phyloP scores from a whole-genome alignment of 2,797 vertebrate genomes.

The Potorous gilbertii region DNA sequence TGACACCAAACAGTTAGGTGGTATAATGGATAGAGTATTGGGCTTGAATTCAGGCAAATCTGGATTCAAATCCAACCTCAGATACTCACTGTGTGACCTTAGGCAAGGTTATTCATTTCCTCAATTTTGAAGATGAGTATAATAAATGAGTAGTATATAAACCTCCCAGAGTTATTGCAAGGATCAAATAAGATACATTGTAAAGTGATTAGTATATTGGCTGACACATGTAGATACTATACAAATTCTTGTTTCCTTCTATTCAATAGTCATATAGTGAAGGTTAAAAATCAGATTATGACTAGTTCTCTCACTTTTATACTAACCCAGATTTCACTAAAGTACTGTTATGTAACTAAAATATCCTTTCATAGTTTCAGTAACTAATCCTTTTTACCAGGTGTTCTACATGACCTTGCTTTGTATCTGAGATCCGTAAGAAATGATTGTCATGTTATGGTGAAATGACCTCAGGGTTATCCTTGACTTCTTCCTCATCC shows the following conservation, averaged over 20 bases:
- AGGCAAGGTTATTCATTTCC: not conserved
- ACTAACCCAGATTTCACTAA: not conserved
- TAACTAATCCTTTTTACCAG: not conserved
- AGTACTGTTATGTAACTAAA: not conserved
- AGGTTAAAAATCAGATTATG: conserved; percentile 15
- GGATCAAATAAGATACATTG: not conserved
- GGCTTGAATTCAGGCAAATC: not conserved
- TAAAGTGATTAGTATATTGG: not conserved
- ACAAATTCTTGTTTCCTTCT: not conserved
- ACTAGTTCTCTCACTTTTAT: conserved; percentile 29
- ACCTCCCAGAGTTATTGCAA: not conserved
- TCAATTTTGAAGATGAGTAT: not conserved
- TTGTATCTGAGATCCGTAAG: not conserved
- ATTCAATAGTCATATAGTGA: not conserved
- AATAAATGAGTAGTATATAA: no score
- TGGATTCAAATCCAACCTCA: not conserved
- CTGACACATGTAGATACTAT: not conserved
- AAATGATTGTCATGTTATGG: not conserved
- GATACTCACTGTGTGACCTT: not conserved
- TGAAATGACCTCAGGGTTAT: not conserved
- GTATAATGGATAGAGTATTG: not conserved
- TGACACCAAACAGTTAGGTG: not conserved
- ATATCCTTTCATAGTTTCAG: not conserved
- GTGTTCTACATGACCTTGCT: not conserved
- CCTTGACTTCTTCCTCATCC: not conserved